phyloP scores from a whole-genome alignment of 2,113 vertebrate species.

The Scartelaos histophorus region DNA sequence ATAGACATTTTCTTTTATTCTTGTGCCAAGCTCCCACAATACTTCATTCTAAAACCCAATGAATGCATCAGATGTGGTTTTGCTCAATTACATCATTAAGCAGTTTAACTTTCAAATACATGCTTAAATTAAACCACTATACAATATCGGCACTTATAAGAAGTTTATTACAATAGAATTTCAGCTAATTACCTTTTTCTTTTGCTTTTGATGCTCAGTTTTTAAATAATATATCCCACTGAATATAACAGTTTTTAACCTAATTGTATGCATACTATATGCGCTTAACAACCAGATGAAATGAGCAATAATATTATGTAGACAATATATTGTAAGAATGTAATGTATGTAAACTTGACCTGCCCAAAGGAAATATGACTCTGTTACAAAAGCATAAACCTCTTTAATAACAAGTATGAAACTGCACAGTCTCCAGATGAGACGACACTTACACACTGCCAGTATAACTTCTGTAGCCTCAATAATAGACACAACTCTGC shows the following conservation, averaged over 20 bases:
- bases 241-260: neutral
- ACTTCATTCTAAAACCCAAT: neutral
- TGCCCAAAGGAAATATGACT: neutral
- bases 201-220: neutral
- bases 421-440: slow-evolving; percentile 16
- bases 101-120: neutral
- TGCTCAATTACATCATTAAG: neutral
- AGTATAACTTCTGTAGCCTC: slow-evolving; percentile 27
- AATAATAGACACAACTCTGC: slow-evolving; percentile 3
- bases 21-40: neutral
- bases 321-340: too few species aligned
- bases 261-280: neutral
- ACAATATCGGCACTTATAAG: neutral
- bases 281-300: neutral
- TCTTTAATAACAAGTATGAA: slow-evolving; percentile 8
- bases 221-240: neutral
- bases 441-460: slow-evolving; percentile 59
- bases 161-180: too few species aligned
- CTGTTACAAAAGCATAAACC: slow-evolving; percentile 20
- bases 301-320: slow-evolving; percentile 7
- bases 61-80: too few species aligned
- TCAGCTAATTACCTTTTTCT: neutral
- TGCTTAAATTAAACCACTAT: neutral
- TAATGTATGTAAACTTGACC: neutral
- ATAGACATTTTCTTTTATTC: neutral